Percentiles rank a stretch among this genome's conserved stretches.
These are phyloP conservation scores for Myrmophylax atrothorax DNA, from an alignment of 2,113 vertebrate genomes.

Conservation along the genomic window DNA sequence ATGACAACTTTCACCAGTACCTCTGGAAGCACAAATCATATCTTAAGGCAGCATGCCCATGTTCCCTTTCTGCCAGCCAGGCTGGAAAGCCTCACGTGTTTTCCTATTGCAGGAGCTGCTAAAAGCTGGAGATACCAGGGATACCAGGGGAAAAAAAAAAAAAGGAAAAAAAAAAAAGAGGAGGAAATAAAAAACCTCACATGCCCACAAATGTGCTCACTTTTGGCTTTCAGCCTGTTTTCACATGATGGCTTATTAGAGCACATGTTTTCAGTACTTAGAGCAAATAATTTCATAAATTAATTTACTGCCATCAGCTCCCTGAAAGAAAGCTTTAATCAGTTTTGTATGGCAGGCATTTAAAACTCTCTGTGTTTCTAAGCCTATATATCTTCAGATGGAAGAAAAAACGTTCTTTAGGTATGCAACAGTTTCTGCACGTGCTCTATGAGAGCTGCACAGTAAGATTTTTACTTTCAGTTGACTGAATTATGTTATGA, in stretches of 20 bases:
- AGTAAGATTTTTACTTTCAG: background rate
- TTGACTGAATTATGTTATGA: background rate
- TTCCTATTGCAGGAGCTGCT: background rate
- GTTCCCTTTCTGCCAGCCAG: background rate
- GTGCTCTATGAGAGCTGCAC: background rate
- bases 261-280: background rate
- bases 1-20: background rate
- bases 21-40: background rate
- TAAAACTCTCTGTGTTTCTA: background rate
- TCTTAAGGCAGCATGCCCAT: background rate
- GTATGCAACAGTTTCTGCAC: background rate
- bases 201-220: background rate
- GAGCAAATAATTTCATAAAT: background rate
- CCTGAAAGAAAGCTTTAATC: background rate
- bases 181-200: background rate
- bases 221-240: background rate
- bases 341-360: background rate
- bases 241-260: background rate
- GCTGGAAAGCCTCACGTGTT: background rate
- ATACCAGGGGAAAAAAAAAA: fast-evolving
- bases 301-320: background rate
- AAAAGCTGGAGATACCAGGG: background rate
- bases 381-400: background rate
- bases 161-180: background rate
- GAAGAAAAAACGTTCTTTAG: background rate